Conservation (phyloP, 1,140 invertebrate species). For the Chionoecetes opilio region DNA sequence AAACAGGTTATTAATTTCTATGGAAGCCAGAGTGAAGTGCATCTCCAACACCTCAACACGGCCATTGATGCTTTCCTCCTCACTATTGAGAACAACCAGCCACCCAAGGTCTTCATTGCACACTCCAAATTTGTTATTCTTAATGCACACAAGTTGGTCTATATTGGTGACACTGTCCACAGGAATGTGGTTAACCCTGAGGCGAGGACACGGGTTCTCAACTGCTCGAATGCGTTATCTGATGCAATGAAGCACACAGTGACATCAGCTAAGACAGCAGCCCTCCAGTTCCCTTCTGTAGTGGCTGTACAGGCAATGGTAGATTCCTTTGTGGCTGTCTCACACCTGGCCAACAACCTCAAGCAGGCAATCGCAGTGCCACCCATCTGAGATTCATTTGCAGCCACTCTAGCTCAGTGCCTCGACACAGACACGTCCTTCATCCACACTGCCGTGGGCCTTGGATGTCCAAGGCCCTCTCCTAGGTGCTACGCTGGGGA, state of each 20-base stretch:
- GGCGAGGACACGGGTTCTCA: conserved; percentile 89
- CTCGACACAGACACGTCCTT: background rate
- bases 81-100: conserved; percentile 95
- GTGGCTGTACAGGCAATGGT: conserved; percentile 96
- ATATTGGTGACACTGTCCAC: conserved; percentile 96
- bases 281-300: conserved; percentile 95
- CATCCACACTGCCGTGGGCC: background rate
- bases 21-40: conserved; percentile 91
- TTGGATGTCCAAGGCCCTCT: conserved; percentile 39
- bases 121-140: conserved; percentile 97
- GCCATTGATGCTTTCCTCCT: conserved; percentile 96
- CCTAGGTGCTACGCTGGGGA: conserved; percentile 68
- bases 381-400: conserved; percentile 10
- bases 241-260: conserved; percentile 93
- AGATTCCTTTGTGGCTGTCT: conserved; percentile 93
- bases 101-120: conserved; percentile 95
- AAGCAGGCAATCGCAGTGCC: conserved; percentile 86
- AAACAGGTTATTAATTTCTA: conserved; percentile 94
- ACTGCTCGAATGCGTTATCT: conserved; percentile 92
- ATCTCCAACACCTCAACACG: conserved; percentile 92
- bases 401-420: background rate
- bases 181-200: conserved; percentile 89
- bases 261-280: conserved; percentile 94
- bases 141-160: conserved; percentile 95
- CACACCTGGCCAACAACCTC: conserved; percentile 90